Evolutionary conservation across 2,113 vertebrate genomes (phyloP).

Genomic region (Corynorhinus townsendii): DNA sequence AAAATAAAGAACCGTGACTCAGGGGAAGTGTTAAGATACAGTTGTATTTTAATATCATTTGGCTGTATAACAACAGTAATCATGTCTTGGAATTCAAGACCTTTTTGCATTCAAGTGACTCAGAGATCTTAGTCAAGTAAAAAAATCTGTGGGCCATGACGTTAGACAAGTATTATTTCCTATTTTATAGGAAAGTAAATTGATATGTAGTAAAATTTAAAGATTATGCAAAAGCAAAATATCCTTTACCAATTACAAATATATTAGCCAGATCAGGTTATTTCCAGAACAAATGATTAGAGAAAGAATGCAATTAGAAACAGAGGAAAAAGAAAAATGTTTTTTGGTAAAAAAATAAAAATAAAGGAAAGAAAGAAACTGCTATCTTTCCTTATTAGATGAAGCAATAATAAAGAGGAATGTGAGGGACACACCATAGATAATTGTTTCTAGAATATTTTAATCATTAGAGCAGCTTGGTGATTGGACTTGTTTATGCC

Average conservation of each 20-base stretch:
- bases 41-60: constrained; percentile 69
- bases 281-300: background rate
- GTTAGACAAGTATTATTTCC: constrained; percentile 36
- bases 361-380: background rate
- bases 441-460: background rate
- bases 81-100: constrained; percentile 65
- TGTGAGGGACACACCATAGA: background rate
- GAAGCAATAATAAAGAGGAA: background rate
- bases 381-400: background rate
- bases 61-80: constrained; percentile 68
- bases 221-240: constrained; percentile 35
- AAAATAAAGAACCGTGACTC: constrained; percentile 67
- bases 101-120: constrained; percentile 37
- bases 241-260: background rate
- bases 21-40: constrained; percentile 59
- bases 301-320: background rate
- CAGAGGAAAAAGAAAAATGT: background rate
- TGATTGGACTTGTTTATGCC: background rate
- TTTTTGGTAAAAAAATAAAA: background rate
- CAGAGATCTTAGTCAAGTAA: constrained; percentile 54
- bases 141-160: constrained; percentile 33
- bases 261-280: background rate
- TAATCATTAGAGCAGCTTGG: background rate
- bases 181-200: constrained; percentile 47
- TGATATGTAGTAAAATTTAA: constrained; percentile 40